Evolutionary conservation across 2,888 invertebrate species (phyloP).

Genomic region (Limnephilus rhombicus): DNA sequence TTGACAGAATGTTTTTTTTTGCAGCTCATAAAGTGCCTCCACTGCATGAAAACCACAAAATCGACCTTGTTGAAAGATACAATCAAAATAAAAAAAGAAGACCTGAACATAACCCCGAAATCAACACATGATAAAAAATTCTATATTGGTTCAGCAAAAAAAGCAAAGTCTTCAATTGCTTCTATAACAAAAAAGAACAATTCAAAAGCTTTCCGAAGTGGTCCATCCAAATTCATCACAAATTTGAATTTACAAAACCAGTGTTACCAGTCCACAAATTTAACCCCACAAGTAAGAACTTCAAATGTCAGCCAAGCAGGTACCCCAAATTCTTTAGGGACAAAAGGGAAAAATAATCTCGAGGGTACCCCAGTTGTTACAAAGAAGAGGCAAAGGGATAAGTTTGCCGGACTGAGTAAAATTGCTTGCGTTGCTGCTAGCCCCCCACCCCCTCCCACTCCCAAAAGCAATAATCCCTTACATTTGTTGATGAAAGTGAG

Average conservation of each 20-base stretch:
- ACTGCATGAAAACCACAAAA: constrained; percentile 48
- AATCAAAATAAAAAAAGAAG: not conserved
- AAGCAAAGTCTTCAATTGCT: not conserved
- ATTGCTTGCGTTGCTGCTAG: constrained; percentile 51
- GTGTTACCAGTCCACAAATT: constrained; percentile 35
- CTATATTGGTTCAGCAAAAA: not conserved
- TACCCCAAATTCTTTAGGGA: not conserved
- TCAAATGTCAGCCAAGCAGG: not conserved
- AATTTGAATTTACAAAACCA: constrained; percentile 34
- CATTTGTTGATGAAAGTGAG: constrained; percentile 46
- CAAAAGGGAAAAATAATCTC: not conserved
- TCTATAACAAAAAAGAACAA: not conserved
- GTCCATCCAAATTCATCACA: constrained; percentile 8
- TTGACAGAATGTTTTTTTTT: constrained; percentile 8
- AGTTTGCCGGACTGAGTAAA: constrained; percentile 61
- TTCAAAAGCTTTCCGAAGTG: not conserved
- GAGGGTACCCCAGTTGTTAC: not conserved
- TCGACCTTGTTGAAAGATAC: not conserved
- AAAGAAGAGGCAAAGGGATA: constrained; percentile 61
- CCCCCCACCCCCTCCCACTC: constrained; percentile 30
- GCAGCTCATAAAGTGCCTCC: constrained; percentile 53
- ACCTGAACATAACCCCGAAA: constrained; percentile 6
- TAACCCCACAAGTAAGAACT: not conserved
- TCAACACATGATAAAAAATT: not conserved
- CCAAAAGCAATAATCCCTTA: constrained; percentile 54